Evolutionary conservation across 2,888 invertebrate species (phyloP), one percentile per base, ranked within the genome.

Genomic region (Malacosoma neustria): DNA sequence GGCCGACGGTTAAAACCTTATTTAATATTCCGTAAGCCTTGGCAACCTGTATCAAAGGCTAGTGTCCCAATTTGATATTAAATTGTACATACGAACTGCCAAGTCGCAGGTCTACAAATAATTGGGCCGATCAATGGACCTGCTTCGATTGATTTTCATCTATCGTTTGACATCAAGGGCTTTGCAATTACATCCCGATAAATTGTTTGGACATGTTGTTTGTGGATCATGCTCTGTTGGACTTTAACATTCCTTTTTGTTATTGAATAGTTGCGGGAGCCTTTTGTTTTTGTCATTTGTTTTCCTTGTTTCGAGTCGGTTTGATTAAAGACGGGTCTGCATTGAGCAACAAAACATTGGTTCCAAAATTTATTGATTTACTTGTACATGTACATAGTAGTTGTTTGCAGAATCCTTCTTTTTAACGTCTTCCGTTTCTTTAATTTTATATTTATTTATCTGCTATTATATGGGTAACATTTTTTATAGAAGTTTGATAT

Each of bases 181-280:
- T 22, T 4, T 22, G 22, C 22, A 22, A 22, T 22, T 22, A 22
- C 22, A 22, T 22, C 22, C 1, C 22, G 9, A 22, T 22, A 22
- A 22, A 22, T 22, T 22, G 22, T 22, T 22, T 22, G 22, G 9
- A 7, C 22, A 14, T 22, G 32, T 32, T 35, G 12, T 29, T 32
- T 22, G 22, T 9, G 22, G 5, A 2, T 9, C 22, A 5, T 2
- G 22, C 22, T 22, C 22, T 1, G 7, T 22, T 22, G 22, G 9
- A 22, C 22, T 22, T 22, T 22, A 22, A 22, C 22, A 22, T 4
- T 5, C 22, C n/a, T 22, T 5, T 3, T 22, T 22, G 22, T 22
- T 22, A 32, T 36, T 36, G 29, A 36, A 36, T 29, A 36, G 32
- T 36, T 11, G 22, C n/a, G 29, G 36, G 13, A n/a, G n/a, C n/a